Evolutionary conservation across 2,113 vertebrate species (phyloP), one percentile per base, ranked within the genome.

Genomic region (Aegithalos caudatus): DNA sequence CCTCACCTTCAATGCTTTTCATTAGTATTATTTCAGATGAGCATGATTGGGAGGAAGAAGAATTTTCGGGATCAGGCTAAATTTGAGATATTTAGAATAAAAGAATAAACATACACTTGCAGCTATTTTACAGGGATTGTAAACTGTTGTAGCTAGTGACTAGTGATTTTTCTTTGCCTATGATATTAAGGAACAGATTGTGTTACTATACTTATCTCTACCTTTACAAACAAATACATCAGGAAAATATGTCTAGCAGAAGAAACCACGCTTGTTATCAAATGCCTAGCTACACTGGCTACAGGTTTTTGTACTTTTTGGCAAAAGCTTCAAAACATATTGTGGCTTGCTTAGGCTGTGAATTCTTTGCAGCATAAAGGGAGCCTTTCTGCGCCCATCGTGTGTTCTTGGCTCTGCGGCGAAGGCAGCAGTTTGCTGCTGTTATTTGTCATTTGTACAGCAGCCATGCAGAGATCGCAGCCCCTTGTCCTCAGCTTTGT

Each of bases 171-270:
- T 88, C 88, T 93, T 93, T 96, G 92, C 88, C 70, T 62, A 48
- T 19, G 82, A 66, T 92, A 71, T 74, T 91, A 91, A 91, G 86
- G 90, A 96, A 92, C 86, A 97, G 94, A 95, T 91, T 97, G 90
- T 94, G 96, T 96, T 97, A 97, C 96, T 97, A 45, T 93, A 95
- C 97, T 98, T 98, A 97, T 72, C 91, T 89, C 94, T 95, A 97
- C 95, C 96, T 97, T 97, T 96, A 95, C 83, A 97, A 97, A 97
- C 94, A 97, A 96, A 97, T 97, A 87, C 65, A 94, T 86, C 94
- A 95, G 95, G 89, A 96, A 97, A 96, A 94, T 95, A 81, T 81
- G 97, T 95, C 5, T 38, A 96, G 94, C 81, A 97, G 92, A 97
- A 97, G 96, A 96, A 97, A 77, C 58, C 69, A 22, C 12, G 31